Percentiles rank a stretch among this genome's conserved stretches.
Evolutionary conservation across 2,797 vertebrate species (phyloP).

Genomic region (Lithobates sylvaticus): DNA sequence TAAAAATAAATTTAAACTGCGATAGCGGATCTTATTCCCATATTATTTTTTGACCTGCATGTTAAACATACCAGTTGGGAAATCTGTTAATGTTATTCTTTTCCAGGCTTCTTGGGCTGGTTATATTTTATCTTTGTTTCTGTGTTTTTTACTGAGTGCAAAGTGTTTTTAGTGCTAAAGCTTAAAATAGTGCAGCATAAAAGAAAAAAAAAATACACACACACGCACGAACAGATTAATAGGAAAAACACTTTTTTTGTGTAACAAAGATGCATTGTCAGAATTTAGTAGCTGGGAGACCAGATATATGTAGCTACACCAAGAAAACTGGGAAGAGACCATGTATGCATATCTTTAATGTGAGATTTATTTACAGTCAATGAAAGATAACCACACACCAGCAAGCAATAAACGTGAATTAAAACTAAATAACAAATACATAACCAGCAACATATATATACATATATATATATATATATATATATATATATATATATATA

Average conservation of each 20-base stretch:
- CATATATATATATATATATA: too few species aligned
- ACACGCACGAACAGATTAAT: background rate
- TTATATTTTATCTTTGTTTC: constrained; percentile 14
- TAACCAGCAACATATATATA: too few species aligned
- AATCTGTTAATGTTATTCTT: constrained; percentile 52
- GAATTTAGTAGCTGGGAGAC: background rate
- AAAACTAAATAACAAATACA: too few species aligned
- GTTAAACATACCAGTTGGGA: constrained; percentile 59
- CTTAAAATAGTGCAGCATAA: background rate
- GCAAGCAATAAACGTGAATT: too few species aligned
- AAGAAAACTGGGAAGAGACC: background rate
- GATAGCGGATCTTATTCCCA: constrained; percentile 52
- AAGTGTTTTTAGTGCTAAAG: constrained; percentile 26
- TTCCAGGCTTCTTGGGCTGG: constrained; percentile 44
- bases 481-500: too few species aligned
- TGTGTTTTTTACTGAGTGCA: constrained; percentile 31
- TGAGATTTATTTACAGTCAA: too few species aligned
- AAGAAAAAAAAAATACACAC: background rate
- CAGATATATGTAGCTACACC: constrained; percentile 19
- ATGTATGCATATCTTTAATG: too few species aligned
- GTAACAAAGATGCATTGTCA: too few species aligned
- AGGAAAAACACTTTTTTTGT: constrained; percentile 3
- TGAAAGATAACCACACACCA: too few species aligned
- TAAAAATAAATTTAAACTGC: constrained; percentile 57
- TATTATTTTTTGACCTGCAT: constrained; percentile 62